Evolutionary conservation across 2,113 vertebrate species (phyloP), one percentile per base, ranked within the genome.

Genomic region (Xyliphius kryptos): DNA sequence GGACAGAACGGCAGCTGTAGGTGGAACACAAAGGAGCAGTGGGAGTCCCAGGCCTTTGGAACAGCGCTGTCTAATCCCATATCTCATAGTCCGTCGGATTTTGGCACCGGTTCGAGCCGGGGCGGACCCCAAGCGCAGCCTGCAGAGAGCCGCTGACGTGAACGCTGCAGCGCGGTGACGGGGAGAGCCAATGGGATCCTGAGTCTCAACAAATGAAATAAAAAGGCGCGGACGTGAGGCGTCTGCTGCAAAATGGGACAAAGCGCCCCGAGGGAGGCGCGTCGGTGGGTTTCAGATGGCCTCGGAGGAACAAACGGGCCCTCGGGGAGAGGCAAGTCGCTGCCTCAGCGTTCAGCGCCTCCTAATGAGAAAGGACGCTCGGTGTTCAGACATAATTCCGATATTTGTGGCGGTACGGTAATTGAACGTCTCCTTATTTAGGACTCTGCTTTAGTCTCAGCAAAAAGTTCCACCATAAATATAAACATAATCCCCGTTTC

Each of bases 181-280:
- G n/a, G n/a, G n/a, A n/a, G n/a, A n/a, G n/a, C n/a, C n/a, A n/a
- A n/a, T n/a, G n/a, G n/a, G 1, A 1, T 32, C 26, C 26, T 1
- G 7, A 3, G 26, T 6, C 26, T 32, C 26, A 1, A 32, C 7
- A 32, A 32, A 32, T 32, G 26, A 32, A 32, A 32, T 32, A 6
- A 32, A 32, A 32, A 32, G 26, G 26, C n/a, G n/a, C n/a, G n/a
- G n/a, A n/a, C 68, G 43, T 57, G 37, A 38, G 10, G 14, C 37
- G 50, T 55, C 49, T 66, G 48, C 47, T 54, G 58, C 68, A 74
- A 50, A 71, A 74, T 67, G 46, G 71, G 63, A 64, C 71, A 73
- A 59, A 40, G 22, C 14, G 37, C 49, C 72, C 58, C 63, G n/a
- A 22, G 74, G 69, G 74, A 67, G 20, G 52, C 5, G 10, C 11